Conservation (phyloP, 2,888 invertebrate genomes). For the Heliconius ethilla region DNA sequence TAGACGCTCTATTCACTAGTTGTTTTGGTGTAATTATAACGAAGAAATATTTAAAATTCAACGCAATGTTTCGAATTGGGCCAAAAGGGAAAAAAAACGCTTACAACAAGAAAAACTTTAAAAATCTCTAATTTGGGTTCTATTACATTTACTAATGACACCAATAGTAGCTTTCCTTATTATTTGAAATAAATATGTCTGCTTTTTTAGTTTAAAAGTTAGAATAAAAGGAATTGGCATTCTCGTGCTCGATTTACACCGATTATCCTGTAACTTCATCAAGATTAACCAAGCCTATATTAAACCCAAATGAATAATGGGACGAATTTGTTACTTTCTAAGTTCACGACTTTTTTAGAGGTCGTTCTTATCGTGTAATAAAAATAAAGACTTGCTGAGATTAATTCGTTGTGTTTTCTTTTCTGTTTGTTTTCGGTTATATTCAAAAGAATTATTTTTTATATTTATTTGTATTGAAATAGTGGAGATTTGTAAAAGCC, state of each 20-base stretch:
- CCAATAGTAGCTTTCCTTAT: too few species aligned
- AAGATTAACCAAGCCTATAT: slow-evolving; percentile 61
- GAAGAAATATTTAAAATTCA: too few species aligned
- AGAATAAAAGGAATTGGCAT: slow-evolving; percentile 46
- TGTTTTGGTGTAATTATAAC: too few species aligned
- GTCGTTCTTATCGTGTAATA: slow-evolving; percentile 23
- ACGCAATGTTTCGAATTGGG: too few species aligned
- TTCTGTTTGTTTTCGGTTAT: not conserved
- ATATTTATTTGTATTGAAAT: not conserved
- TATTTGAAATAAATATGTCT: not conserved
- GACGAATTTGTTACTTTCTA: slow-evolving; percentile 28
- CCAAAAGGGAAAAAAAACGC: not conserved
- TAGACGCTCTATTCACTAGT: too few species aligned
- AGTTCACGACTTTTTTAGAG: slow-evolving; percentile 33
- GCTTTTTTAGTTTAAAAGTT: too few species aligned
- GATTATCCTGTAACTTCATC: slow-evolving; percentile 69
- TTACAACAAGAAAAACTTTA: too few species aligned
- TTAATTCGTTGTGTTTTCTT: slow-evolving; percentile 9
- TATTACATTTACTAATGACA: too few species aligned
- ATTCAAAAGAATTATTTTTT: not conserved
- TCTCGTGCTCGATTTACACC: slow-evolving; percentile 61
- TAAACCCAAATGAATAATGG: slow-evolving; percentile 47
- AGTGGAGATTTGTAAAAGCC: not conserved
- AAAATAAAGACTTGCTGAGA: slow-evolving; percentile 17
- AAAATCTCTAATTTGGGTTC: too few species aligned